Percentiles rank a stretch among this genome's conserved stretches.
These are phyloP conservation scores for Hyposmocoma kahamanoa DNA, from an alignment of 1,140 invertebrate genomes.

Conservation along the genomic window DNA sequence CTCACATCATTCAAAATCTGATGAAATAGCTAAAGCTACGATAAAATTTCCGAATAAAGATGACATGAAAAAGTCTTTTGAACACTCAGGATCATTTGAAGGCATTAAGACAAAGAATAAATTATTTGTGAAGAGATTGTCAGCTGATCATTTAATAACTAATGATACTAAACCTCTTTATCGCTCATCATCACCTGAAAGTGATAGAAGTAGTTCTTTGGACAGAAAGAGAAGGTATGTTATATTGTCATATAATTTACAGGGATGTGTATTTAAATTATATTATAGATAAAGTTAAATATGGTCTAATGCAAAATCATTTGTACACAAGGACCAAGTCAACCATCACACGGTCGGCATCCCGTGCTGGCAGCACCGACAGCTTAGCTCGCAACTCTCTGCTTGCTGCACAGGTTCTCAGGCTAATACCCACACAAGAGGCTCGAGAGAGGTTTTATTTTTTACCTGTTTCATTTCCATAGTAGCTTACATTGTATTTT, in stretches of 20 bases:
- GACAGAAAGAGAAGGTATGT: conserved; percentile 62
- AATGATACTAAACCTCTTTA: conserved; percentile 56
- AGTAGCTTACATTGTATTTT: too few relatives aligned
- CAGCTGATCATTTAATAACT: conserved; percentile 64
- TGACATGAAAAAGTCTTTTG: conserved; percentile 53
- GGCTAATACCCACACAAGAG: conserved; percentile 85
- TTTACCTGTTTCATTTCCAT: too few relatives aligned
- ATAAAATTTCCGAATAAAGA: conserved; percentile 57
- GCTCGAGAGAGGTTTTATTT: conserved; percentile 80
- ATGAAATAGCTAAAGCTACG: conserved; percentile 58
- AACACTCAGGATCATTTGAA: conserved; percentile 65
- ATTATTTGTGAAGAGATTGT: conserved; percentile 63
- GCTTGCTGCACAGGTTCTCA: conserved; percentile 84
- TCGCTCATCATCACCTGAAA: conserved; percentile 58
- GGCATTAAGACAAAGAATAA: conserved; percentile 61
- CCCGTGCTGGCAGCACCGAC: conserved; percentile 76
- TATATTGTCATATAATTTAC: neutral
- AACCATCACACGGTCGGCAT: conserved; percentile 55
- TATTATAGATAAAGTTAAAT: too few relatives aligned
- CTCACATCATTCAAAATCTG: conserved; percentile 49
- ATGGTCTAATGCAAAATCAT: too few relatives aligned
- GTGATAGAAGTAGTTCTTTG: conserved; percentile 62
- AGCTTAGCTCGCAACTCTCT: conserved; percentile 82
- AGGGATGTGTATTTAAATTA: neutral
- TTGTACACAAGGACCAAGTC: conserved; percentile 49